Evolutionary conservation across 2,797 vertebrate genomes (phyloP).

Genomic region (Sebastiscus tertius): DNA sequence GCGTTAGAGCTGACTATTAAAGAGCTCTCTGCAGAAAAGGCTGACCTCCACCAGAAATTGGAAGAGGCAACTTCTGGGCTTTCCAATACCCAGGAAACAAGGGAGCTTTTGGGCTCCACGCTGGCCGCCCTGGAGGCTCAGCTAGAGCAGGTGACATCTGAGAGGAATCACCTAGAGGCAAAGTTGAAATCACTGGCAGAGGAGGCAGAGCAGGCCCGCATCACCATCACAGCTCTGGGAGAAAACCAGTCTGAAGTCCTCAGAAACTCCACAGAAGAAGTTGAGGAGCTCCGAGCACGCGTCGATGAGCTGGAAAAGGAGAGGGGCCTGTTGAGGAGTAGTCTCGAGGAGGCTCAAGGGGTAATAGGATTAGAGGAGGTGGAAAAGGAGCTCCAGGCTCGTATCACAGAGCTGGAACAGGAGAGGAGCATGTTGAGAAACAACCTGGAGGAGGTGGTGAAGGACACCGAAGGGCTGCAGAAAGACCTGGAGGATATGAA

Average conservation of each 20-base stretch:
- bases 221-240: slow-evolving; percentile 74
- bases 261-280: slow-evolving; percentile 64
- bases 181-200: slow-evolving; percentile 70
- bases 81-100: slow-evolving; percentile 70
- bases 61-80: slow-evolving; percentile 75
- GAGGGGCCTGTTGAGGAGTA: slow-evolving; percentile 77
- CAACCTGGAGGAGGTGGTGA: slow-evolving; percentile 83
- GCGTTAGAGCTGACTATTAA: slow-evolving; percentile 75
- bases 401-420: slow-evolving; percentile 82
- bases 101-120: slow-evolving; percentile 60
- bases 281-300: slow-evolving; percentile 77
- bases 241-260: slow-evolving; percentile 61
- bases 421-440: slow-evolving; percentile 84
- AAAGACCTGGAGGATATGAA: slow-evolving; percentile 87
- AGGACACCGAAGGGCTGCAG: slow-evolving; percentile 85
- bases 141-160: slow-evolving; percentile 71
- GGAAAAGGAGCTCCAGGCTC: slow-evolving; percentile 79
- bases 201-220: slow-evolving; percentile 66
- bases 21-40: slow-evolving; percentile 72
- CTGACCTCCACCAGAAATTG: slow-evolving; percentile 76
- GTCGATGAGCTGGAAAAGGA: slow-evolving; percentile 74
- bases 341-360: slow-evolving; percentile 67
- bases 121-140: slow-evolving; percentile 74
- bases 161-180: slow-evolving; percentile 76
- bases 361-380: slow-evolving; percentile 65